Evolutionary conservation across 2,113 vertebrate species (phyloP).

Genomic region (Rhipidura dahli): DNA sequence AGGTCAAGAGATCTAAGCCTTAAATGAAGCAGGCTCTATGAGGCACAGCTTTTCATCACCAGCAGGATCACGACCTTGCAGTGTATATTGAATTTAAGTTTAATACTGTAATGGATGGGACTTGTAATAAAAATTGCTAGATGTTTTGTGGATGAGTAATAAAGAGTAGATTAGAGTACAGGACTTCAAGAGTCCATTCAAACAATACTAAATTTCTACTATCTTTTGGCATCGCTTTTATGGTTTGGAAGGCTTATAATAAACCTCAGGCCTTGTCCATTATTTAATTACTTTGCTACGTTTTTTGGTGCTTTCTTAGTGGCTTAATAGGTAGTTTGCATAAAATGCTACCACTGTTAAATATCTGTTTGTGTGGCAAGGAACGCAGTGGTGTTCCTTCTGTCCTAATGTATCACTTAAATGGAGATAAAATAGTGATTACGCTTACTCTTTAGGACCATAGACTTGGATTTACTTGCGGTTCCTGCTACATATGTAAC

Average conservation of each 20-base stretch:
- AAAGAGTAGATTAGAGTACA: conserved; percentile 13
- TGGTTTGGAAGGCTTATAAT: conserved; percentile 14
- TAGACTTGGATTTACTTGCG: conserved; percentile 53
- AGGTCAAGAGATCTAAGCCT: conserved; percentile 36
- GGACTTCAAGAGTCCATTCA: conserved; percentile 8
- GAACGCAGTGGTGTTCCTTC: conserved; percentile 4
- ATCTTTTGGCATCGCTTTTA: conserved; percentile 3
- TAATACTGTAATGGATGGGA: conserved; percentile 56
- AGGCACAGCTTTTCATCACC: conserved; percentile 48
- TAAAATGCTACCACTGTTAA: conserved; percentile 44
- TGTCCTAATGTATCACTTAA: conserved; percentile 62
- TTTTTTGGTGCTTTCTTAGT: conserved; percentile 42
- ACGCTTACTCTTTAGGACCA: conserved; percentile 35
- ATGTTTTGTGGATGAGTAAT: conserved; percentile 51
- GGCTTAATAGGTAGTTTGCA: conserved; percentile 59
- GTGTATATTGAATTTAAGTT: conserved; percentile 55
- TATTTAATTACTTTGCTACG: conserved; percentile 51
- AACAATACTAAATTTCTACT: not conserved
- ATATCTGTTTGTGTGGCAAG: conserved; percentile 39
- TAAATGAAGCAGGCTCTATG: conserved; percentile 18
- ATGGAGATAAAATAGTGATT: conserved; percentile 65
- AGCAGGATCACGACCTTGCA: not conserved
- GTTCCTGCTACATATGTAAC: conserved; percentile 12
- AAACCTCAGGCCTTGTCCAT: not conserved
- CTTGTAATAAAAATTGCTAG: conserved; percentile 50